These are phyloP conservation scores for Geodia barretti DNA, from an alignment of 37 sponge, comb jelly and placozoan species.

Conservation along the genomic window DNA sequence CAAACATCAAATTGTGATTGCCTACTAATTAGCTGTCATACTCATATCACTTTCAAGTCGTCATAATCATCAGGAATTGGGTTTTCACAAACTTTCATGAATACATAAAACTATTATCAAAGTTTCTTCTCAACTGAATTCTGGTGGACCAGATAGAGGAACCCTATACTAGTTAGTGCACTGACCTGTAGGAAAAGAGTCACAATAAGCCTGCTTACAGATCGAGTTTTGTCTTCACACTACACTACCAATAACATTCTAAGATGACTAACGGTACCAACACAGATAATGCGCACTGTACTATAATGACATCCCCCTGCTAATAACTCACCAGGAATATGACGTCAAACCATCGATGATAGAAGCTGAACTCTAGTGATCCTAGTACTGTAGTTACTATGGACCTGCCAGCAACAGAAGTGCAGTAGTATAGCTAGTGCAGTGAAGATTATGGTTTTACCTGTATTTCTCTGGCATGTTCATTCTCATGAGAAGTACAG, in stretches of 20 bases:
- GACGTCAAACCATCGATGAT: constrained; percentile 99
- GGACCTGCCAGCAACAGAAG: constrained; percentile 23
- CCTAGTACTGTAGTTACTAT: constrained; percentile 90
- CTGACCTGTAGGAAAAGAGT: constrained; percentile 59
- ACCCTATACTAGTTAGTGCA: constrained; percentile 94
- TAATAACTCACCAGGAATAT: constrained; percentile 91
- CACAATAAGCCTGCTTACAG: no score
- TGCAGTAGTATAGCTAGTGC: no score
- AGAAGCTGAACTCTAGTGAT: constrained; percentile 95
- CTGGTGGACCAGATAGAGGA: constrained; percentile 95
- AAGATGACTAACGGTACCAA: no score
- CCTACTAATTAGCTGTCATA: no score
- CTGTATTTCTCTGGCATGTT: constrained; percentile 82
- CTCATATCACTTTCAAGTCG: no score
- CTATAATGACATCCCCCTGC: no score
- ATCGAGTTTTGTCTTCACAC: no score
- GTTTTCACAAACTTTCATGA: neutral
- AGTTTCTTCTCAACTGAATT: constrained; percentile 77
- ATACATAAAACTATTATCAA: neutral
- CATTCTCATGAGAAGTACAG: constrained; percentile 99
- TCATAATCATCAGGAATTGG: neutral
- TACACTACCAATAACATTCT: no score
- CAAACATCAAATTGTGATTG: no score
- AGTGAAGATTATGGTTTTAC: neutral
- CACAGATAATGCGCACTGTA: no score